Conservation (phyloP, 35 echinoderm and acorn worm genomes). For the Apostichopus japonicus region DNA sequence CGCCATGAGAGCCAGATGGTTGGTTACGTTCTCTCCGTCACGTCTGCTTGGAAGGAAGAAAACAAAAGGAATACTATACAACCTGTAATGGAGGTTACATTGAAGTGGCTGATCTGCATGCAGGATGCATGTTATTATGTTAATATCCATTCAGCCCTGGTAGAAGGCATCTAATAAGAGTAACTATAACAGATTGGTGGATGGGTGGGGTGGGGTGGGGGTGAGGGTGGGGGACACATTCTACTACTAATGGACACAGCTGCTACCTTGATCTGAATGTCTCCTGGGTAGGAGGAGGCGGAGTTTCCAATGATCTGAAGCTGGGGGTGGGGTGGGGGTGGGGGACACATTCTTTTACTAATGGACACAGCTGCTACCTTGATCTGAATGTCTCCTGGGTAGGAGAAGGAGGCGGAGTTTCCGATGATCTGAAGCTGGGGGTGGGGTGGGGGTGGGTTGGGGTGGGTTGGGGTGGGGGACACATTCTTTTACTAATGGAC, state of each 20-base stretch:
- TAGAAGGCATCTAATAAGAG: too few species aligned
- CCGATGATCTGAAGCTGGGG: too few species aligned
- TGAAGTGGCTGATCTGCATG: too few species aligned
- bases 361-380: neutral
- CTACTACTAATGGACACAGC: too few species aligned
- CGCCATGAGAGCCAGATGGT: constrained; percentile 14
- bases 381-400: neutral
- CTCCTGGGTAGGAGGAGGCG: too few species aligned
- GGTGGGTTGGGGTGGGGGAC: too few species aligned
- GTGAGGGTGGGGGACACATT: neutral
- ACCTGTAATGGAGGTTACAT: too few species aligned
- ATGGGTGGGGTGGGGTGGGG: neutral
- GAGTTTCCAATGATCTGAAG: neutral
- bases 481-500: neutral
- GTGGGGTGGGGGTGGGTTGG: too few species aligned
- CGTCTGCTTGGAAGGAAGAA: neutral
- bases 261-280: neutral
- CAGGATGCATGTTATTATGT: too few species aligned
- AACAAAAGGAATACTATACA: neutral
- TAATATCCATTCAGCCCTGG: too few species aligned
- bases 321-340: too few species aligned
- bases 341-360: neutral
- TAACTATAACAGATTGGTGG: too few species aligned
- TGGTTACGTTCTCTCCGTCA: neutral
- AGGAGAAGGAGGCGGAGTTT: constrained; percentile 22